Evolutionary conservation across 1,140 invertebrate species (phyloP), one percentile per base, ranked within the genome.

Genomic region (Aphidius gifuensis): DNA sequence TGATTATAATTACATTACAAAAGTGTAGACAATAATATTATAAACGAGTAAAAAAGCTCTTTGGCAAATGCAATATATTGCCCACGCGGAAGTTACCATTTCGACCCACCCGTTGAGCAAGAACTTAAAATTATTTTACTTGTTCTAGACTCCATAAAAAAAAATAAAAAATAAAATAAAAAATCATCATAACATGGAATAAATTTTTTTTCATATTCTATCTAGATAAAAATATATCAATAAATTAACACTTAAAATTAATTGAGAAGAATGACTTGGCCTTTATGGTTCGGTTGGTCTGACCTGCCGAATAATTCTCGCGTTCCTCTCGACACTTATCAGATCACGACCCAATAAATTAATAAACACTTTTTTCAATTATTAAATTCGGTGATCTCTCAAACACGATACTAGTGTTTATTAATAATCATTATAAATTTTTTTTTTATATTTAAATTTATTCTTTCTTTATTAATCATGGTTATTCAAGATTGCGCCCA

Each of bases 401-500:
- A 57, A 40, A 60, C 42, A 66, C 64, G 72, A 72, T 77, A 76
- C 75, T 75, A 77, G 68, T 61, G 71, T 73, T 77, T 77, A 77
- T 77, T 77, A 32, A 32, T 3, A 3, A 32, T 32, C 16, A 16
- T 16, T 16, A n/a, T 16, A 16, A 32, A 1, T 32, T 32, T 32
- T 32, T 32, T 32, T 32, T 32, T 32, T 32, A 32, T 32, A 32
- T 32, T 32, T 32, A 32, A 77, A 77, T 79, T 77, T 76, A 71
- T 76, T 77, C 75, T 74, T 76, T 71, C 69, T 74, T 73, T 75
- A 75, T 76, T 74, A 74, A 70, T 40, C 66, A 64, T 55, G 50
- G 65, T 43, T 59, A 64, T 38, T 6, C 65, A 59, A 61, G 62
- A 66, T 71, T 69, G 72, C 70, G 70, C 71, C 68, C 74, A 74